A percentile compares a stretch with the other conserved stretches of the same genome.
phyloP scores from a whole-genome alignment of 2,113 vertebrate genomes.

The Platysteira castanea region DNA sequence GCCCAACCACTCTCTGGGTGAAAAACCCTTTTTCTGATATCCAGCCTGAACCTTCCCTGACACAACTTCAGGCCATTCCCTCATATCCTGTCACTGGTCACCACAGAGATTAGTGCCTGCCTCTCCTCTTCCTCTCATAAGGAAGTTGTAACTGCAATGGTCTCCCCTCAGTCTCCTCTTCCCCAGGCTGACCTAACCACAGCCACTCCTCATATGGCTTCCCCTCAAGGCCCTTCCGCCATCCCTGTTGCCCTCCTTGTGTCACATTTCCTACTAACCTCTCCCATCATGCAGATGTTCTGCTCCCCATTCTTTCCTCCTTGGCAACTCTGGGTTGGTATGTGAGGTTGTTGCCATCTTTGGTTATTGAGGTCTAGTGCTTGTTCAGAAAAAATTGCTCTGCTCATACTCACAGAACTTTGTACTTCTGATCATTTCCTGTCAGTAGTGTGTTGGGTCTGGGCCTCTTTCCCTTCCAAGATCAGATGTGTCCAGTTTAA shows the following conservation, averaged over 20 bases:
- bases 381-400: background rate
- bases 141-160: background rate
- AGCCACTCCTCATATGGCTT: background rate
- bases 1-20: background rate
- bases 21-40: background rate
- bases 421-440: background rate
- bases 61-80: background rate
- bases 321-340: background rate
- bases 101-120: background rate
- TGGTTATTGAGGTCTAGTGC: background rate
- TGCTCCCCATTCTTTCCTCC: background rate
- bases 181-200: background rate
- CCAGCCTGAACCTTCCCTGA: background rate
- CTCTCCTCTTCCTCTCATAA: background rate
- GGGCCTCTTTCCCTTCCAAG: background rate
- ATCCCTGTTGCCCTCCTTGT: fast-evolving
- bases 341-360: background rate
- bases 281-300: background rate
- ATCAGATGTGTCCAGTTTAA: background rate
- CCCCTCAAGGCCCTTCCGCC: background rate
- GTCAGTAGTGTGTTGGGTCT: background rate
- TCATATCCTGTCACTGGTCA: fast-evolving
- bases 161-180: background rate
- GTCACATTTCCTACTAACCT: background rate
- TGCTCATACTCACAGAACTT: background rate